These are phyloP conservation scores for Kryptolebias marmoratus DNA, from an alignment of 2,113 vertebrate species.

Conservation along the genomic window DNA sequence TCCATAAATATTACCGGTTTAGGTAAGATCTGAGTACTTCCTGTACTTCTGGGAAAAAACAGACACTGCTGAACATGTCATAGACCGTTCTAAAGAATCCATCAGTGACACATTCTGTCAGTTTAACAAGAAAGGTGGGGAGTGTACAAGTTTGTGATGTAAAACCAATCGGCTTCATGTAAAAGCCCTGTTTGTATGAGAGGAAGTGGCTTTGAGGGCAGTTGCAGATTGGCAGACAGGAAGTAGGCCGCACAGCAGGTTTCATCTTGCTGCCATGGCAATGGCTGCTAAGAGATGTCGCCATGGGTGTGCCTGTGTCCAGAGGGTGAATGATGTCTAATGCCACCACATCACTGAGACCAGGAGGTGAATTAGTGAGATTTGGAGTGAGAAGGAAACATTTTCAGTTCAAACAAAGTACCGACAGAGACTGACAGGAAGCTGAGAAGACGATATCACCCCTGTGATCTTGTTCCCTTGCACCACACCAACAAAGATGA, in stretches of 20 bases:
- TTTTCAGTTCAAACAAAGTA: neutral
- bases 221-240: constrained; percentile 77
- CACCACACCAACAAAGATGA: neutral
- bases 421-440: constrained; percentile 48
- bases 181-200: constrained; percentile 55
- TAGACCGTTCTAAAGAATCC: neutral
- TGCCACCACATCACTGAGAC: neutral
- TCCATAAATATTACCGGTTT: neutral
- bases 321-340: constrained; percentile 38
- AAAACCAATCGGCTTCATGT: constrained; percentile 37
- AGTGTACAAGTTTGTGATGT: constrained; percentile 40
- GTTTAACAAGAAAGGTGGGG: constrained; percentile 50
- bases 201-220: constrained; percentile 83
- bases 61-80: neutral
- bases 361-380: neutral
- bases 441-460: constrained; percentile 40
- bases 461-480: neutral
- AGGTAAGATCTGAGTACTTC: neutral
- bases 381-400: constrained; percentile 10
- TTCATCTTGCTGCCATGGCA: constrained; percentile 67
- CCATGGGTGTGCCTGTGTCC: constrained; percentile 41
- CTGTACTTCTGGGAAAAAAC: neutral
- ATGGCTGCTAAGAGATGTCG: constrained; percentile 56
- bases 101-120: constrained; percentile 17
- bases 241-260: constrained; percentile 74